Conservation (phyloP, 2,888 invertebrate genomes). For the Lasioglossum lativentre region DNA sequence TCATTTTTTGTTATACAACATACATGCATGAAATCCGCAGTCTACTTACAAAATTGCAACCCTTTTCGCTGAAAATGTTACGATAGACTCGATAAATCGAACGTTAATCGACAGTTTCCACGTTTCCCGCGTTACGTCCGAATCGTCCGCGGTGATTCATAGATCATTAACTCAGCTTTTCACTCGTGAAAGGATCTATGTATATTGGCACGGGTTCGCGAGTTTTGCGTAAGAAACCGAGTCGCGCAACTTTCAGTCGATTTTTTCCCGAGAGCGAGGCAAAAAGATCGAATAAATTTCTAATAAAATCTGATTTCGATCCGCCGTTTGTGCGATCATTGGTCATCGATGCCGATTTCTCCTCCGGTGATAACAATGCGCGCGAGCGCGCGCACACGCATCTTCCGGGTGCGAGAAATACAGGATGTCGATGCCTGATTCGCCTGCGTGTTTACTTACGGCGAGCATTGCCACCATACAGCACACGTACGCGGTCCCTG, state of each 20-base stretch:
- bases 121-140: constrained; percentile 4
- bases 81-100: not conserved
- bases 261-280: constrained; percentile 4
- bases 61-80: no score
- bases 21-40: not conserved
- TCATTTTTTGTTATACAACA: no score
- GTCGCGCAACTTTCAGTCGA: not conserved
- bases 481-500: constrained; percentile 66
- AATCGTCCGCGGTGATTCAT: constrained; percentile 34
- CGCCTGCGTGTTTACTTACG: constrained; percentile 64
- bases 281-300: not conserved
- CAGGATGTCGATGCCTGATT: constrained; percentile 19
- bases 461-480: constrained; percentile 62
- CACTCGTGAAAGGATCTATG: constrained; percentile 59
- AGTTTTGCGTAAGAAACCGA: constrained; percentile 41
- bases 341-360: constrained; percentile 16
- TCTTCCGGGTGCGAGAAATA: constrained; percentile 35
- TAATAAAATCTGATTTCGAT: not conserved
- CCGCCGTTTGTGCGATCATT: not conserved
- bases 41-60: not conserved
- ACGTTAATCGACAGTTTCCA: not conserved
- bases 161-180: constrained; percentile 45
- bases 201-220: not conserved
- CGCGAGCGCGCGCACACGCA: no score
- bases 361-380: constrained; percentile 17